These are phyloP conservation scores for Sakesphorus luctuosus DNA, from an alignment of 2,113 vertebrate genomes.

Conservation along the genomic window DNA sequence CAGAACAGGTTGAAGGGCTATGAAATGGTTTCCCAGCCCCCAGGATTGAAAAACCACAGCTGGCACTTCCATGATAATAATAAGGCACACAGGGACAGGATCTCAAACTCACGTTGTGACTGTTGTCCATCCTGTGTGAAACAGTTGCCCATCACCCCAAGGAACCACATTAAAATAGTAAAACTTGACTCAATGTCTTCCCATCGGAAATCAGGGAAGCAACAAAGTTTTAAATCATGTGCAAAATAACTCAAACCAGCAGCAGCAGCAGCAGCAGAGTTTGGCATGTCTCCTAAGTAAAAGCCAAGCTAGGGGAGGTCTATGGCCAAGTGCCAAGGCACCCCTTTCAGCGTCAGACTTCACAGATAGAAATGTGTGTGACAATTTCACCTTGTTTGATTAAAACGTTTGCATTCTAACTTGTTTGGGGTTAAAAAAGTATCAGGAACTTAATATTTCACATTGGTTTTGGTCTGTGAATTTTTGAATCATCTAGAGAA, in stretches of 20 bases:
- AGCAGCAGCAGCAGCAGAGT: not conserved
- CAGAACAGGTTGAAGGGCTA: not conserved
- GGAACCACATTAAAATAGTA: not conserved
- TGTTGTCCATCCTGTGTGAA: not conserved
- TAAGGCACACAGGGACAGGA: not conserved
- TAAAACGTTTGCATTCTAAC: conserved; percentile 23
- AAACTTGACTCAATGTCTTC: not conserved
- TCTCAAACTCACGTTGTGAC: not conserved
- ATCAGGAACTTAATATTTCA: conserved; percentile 73
- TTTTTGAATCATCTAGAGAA: conserved; percentile 84
- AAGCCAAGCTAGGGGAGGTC: not conserved
- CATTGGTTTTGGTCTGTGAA: conserved; percentile 81
- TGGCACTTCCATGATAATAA: not conserved
- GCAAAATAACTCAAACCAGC: not conserved
- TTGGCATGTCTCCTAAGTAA: not conserved
- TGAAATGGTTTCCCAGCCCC: not conserved
- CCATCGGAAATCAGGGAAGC: not conserved
- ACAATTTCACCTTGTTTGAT: conserved; percentile 34
- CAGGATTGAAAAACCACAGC: not conserved
- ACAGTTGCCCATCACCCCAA: not conserved
- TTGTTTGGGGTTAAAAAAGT: conserved; percentile 61
- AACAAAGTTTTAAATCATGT: not conserved
- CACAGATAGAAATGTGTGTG: not conserved
- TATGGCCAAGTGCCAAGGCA: not conserved
- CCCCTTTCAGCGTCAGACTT: not conserved